Base-by-base conservation (phyloP, 2,888 invertebrate genomes). In the Entomobrya proxima region DNA sequence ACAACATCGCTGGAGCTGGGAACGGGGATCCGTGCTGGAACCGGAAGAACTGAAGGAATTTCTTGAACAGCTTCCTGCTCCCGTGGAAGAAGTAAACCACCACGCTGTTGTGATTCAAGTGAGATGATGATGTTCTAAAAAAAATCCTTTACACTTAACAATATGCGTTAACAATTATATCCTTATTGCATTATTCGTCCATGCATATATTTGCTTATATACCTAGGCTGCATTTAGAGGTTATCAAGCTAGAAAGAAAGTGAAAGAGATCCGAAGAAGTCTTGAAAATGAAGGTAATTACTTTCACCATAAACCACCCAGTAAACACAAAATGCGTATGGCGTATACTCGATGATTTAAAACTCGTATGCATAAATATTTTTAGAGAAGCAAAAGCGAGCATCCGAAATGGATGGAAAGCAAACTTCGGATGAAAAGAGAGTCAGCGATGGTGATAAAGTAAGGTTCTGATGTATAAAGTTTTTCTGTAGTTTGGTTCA, bases 31-130 rank as follows among this genome's bases (percentile, higher is more conserved):
- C 9, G 7, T 83, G 32, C 58, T 89, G 21, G 72, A 58, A 24
- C 67, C 78, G 1, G 87, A 87, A 13, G 88, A 89, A 18, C 64
- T 89, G 0, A 18, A 79, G 18, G 86, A 86, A 40, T 86, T 89
- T 40, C 35, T 90, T 32, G 81, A 87, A n/a, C 67, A 58, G 0
- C 82, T 83, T 32, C 55, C 87, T 11, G 79, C 88, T 15, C 74
- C 86, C 1, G 44, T 47, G 2, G 86, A 87, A 24, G 84, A 78
- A 30, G 88, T 88, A 13, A 75, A 88, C 3, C 50, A 83, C 11
- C 74, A 82, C 75, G 87, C 87, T 0, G 18, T 69, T 50, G 79
- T 85, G 0, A 84, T 87, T 18, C 84, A 84, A 37, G 86, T 83
- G 74, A n/a, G 50, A 18, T 15, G 35, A 15, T 18, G 6, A n/a